Evolutionary conservation across 2,797 vertebrate species (phyloP).

Genomic region (Nannoperca australis): DNA sequence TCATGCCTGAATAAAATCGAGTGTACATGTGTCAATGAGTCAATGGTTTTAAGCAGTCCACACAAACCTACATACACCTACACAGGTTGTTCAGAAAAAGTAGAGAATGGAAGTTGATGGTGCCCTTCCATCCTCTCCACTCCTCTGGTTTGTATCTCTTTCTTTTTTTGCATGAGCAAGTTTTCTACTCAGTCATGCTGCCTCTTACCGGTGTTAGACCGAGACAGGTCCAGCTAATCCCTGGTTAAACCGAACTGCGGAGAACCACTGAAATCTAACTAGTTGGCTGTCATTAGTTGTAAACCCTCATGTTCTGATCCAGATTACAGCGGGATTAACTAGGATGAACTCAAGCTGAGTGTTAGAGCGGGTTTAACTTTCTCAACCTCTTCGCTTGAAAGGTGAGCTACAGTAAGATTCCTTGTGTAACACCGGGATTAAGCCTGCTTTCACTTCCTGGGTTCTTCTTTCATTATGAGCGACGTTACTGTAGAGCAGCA

Average conservation of each 20-base stretch:
- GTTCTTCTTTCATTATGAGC: constrained; percentile 66
- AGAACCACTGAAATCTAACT: constrained; percentile 80
- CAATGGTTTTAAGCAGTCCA: constrained; percentile 56
- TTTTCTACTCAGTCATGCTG: constrained; percentile 58
- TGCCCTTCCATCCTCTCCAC: constrained; percentile 30
- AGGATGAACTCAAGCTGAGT: constrained; percentile 81
- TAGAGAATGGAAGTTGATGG: constrained; percentile 41
- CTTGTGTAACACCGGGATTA: constrained; percentile 81
- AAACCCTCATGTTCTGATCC: constrained; percentile 82
- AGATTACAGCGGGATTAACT: constrained; percentile 83
- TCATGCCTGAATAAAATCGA: constrained; percentile 39
- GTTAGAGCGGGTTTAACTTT: constrained; percentile 81
- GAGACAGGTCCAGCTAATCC: constrained; percentile 78
- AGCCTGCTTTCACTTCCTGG: constrained; percentile 77
- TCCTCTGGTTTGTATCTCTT: constrained; percentile 39
- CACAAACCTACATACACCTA: constrained; percentile 36
- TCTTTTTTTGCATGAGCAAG: constrained; percentile 46
- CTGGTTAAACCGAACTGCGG: constrained; percentile 77
- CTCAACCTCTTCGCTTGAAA: constrained; percentile 80
- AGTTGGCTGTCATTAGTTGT: constrained; percentile 83
- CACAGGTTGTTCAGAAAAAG: constrained; percentile 40
- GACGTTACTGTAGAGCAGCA: constrained; percentile 65
- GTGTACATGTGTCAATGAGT: constrained; percentile 35
- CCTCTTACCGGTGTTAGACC: constrained; percentile 67
- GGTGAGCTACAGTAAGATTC: constrained; percentile 79